These are phyloP conservation scores for Octodonta nipae DNA, from an alignment of 2,888 invertebrate genomes.

Conservation along the genomic window DNA sequence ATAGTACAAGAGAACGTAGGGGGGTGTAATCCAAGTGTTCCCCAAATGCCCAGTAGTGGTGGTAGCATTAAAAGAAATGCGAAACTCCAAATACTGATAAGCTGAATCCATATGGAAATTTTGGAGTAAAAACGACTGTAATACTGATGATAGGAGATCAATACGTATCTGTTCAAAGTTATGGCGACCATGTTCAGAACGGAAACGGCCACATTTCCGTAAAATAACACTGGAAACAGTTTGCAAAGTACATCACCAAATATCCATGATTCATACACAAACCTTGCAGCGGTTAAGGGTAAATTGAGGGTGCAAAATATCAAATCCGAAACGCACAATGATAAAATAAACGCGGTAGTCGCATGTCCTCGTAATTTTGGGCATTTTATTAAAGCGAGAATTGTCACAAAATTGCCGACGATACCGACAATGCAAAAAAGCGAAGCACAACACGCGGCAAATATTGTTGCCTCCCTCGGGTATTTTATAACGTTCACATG, in stretches of 20 bases:
- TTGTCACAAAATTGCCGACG: conserved; percentile 68
- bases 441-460: conserved; percentile 67
- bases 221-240: conserved; percentile 78
- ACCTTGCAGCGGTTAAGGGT: conserved; percentile 71
- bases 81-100: conserved; percentile 66
- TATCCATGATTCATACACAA: conserved; percentile 68
- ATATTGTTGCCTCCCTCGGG: conserved; percentile 59
- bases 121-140: conserved; percentile 67
- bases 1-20: conserved; percentile 83
- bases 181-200: conserved; percentile 81
- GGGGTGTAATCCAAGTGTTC: conserved; percentile 64
- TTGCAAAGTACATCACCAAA: conserved; percentile 65
- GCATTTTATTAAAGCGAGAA: conserved; percentile 63
- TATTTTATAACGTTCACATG: conserved; percentile 35
- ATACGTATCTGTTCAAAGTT: conserved; percentile 73
- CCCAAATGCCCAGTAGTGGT: conserved; percentile 71
- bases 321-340: conserved; percentile 72
- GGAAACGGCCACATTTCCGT: conserved; percentile 79
- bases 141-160: conserved; percentile 68
- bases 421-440: conserved; percentile 67
- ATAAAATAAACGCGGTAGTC: conserved; percentile 77
- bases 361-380: conserved; percentile 69
- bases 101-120: conserved; percentile 61
- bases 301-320: conserved; percentile 74
- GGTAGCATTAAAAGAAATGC: conserved; percentile 64